Conservation (phyloP, 2,888 invertebrate species). For the Mactromeris polynyma region DNA sequence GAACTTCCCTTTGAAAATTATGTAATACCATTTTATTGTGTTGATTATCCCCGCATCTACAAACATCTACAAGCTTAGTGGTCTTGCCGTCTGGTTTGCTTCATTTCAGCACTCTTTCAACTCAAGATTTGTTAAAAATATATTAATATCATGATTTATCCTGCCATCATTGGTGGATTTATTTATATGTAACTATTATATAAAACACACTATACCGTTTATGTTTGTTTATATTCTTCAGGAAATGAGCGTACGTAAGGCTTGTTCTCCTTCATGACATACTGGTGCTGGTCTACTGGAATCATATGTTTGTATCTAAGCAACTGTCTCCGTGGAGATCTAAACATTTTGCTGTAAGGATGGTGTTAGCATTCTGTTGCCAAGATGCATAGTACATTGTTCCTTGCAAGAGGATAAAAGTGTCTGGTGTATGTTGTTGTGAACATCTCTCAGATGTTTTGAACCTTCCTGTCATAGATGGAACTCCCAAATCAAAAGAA, state of each 20-base stretch:
- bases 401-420: not conserved
- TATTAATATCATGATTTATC: not conserved
- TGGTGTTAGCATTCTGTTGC: not conserved
- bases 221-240: conserved; percentile 62
- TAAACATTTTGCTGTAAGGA: not conserved
- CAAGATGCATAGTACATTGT: not conserved
- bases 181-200: not conserved
- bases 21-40: not conserved
- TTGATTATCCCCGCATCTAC: not conserved
- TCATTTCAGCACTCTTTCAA: not conserved
- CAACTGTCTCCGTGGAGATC: not conserved
- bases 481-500: not conserved
- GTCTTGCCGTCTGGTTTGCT: not conserved
- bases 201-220: not conserved
- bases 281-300: not conserved
- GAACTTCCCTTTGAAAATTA: too few relatives aligned
- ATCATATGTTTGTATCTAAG: not conserved
- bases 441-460: not conserved
- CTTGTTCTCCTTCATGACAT: conserved; percentile 72
- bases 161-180: not conserved
- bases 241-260: conserved; percentile 84
- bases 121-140: not conserved
- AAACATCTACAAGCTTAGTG: not conserved
- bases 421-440: not conserved
- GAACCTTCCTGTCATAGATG: not conserved